Percentiles rank a stretch among this genome's conserved stretches.
phyloP scores from a whole-genome alignment of 2,113 vertebrate genomes.

The Hirundichthys speculiger region DNA sequence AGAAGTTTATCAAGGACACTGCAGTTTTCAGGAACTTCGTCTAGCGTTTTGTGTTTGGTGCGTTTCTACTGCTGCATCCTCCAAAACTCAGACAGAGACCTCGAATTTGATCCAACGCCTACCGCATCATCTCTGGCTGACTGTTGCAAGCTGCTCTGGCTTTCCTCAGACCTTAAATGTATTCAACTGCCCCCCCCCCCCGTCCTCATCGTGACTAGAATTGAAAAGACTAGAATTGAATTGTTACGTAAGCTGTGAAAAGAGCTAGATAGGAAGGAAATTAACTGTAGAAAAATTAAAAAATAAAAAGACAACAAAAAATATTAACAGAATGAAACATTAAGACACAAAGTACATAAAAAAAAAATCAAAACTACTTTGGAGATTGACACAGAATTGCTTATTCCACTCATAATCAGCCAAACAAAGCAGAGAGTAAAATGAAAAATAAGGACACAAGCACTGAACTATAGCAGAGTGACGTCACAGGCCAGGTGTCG shows the following conservation, averaged over 20 bases:
- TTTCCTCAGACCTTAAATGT: constrained; percentile 25
- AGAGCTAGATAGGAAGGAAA: constrained; percentile 96
- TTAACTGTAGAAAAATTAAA: constrained; percentile 91
- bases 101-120: constrained; percentile 29
- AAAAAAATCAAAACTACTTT: constrained; percentile 91
- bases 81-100: constrained; percentile 38
- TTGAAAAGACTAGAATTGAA: constrained; percentile 28
- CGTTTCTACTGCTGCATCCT: constrained; percentile 23
- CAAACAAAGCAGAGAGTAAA: constrained; percentile 96
- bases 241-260: constrained; percentile 96
- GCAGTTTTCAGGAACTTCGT: constrained; percentile 43
- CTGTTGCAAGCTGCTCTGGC: constrained; percentile 25
- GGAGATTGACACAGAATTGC: constrained; percentile 88
- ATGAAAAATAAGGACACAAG: constrained; percentile 85
- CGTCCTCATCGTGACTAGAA: constrained; percentile 9
- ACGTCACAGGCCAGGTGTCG: constrained; percentile 91
- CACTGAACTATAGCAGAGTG: constrained; percentile 98
- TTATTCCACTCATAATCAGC: constrained; percentile 99
- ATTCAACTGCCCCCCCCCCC: constrained; percentile 28
- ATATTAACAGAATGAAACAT: constrained; percentile 76
- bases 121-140: constrained; percentile 46
- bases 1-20: constrained; percentile 66
- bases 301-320: constrained; percentile 88
- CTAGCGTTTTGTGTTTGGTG: constrained; percentile 9
- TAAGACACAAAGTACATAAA: constrained; percentile 70